Base-by-base conservation (phyloP, 2,888 invertebrate genomes). In the Mayetiola destructor region DNA sequence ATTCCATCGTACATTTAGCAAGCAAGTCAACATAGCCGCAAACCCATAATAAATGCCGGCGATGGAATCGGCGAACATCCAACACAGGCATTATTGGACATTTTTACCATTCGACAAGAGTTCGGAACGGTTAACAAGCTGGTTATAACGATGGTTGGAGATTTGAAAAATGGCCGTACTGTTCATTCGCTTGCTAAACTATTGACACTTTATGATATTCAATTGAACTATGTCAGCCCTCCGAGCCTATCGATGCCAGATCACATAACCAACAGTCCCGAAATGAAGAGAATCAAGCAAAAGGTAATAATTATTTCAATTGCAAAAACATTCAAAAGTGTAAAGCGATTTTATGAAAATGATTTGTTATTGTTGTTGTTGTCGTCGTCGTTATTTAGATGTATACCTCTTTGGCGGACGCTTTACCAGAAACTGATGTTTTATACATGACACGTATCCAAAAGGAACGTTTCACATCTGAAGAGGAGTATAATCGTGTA, bases 381-480 rank as follows among this genome's bases (percentile, higher is more conserved):
- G n/a, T n/a, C n/a, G n/a, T n/a, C n/a, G 5, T 48, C 6, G 18
- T 18, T 23, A 8, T 48, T 48, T 48, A 57, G 57, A 16, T 57
- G 29, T 57, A 54, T 20, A 42, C 10, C 1, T 27, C 21, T 12
- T 14, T 58, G 5, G 42, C 55, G 9, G 55, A 55, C 10, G 58
- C 39, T 1, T 16, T 58, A 6, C 55, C 58, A 20, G 39, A 89
- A 60, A 96, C 96, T 0, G 97, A 99, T 73, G 96, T 99, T 1
- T 75, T 99, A 30, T 99, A 99, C 68, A 92, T 99, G 88, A 99
- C 99, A 0, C 81, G 99, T 63, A 94, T 99, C 64, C 99, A 99
- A 70, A 81, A 84, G 52, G 99, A 99, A 73, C 77, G 97, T 64
- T 97, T 99, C 70, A 70, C 77, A 8, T 82, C 80, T 35, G 78